phyloP scores from a whole-genome alignment of 2,888 invertebrate species.

The Thelaira solivaga region DNA sequence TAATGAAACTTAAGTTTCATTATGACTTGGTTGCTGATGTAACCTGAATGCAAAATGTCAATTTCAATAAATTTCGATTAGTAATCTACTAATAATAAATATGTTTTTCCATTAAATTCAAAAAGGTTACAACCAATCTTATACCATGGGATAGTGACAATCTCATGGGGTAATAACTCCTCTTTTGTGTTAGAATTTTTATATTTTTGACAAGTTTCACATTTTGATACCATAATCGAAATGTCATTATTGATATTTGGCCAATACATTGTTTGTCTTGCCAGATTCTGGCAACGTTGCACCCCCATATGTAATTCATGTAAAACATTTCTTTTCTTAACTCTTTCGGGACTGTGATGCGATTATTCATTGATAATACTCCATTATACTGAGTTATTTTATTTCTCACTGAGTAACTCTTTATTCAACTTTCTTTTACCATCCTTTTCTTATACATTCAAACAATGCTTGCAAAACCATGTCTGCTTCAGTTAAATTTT shows the following conservation, averaged over 20 bases:
- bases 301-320: slow-evolving; percentile 51
- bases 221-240: not conserved
- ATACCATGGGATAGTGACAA: no score
- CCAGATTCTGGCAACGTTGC: slow-evolving; percentile 39
- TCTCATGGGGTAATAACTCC: not conserved
- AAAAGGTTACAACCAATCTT: no score
- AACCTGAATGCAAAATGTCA: not conserved
- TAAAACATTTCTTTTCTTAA: slow-evolving; percentile 33
- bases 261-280: slow-evolving; percentile 35
- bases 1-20: not conserved
- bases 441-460: slow-evolving; percentile 6
- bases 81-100: not conserved
- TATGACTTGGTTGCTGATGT: not conserved
- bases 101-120: no score
- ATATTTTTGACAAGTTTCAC: slow-evolving; percentile 5
- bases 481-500: slow-evolving; percentile 1
- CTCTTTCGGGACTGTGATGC: slow-evolving; percentile 34
- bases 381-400: slow-evolving; percentile 23
- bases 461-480: not conserved
- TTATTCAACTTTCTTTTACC: slow-evolving; percentile 2
- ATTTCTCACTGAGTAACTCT: not conserved
- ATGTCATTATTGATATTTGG: slow-evolving; percentile 2
- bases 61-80: not conserved
- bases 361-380: slow-evolving; percentile 39
- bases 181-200: not conserved